These are phyloP conservation scores for Bujurquina vittata DNA, from an alignment of 2,113 vertebrate genomes.

Conservation along the genomic window DNA sequence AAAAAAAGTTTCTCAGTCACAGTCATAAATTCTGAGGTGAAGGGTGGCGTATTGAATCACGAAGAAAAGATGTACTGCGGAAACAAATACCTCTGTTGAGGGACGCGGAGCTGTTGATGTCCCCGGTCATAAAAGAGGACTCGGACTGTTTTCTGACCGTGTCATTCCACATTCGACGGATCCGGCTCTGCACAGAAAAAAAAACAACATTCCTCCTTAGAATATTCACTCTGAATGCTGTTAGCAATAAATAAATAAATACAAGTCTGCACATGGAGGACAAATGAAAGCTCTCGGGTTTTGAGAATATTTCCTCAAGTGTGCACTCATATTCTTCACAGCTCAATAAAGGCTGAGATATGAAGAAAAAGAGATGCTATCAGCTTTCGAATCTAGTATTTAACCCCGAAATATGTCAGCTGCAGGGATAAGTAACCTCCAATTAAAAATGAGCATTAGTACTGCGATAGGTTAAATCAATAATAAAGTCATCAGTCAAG, in stretches of 20 bases:
- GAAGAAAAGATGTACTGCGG: background rate
- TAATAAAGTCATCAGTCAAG: constrained; percentile 66
- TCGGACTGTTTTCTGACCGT: constrained; percentile 98
- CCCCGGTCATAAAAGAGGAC: constrained; percentile 98
- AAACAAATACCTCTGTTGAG: constrained; percentile 96
- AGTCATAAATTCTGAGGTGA: background rate
- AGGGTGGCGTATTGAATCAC: background rate
- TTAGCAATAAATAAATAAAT: background rate
- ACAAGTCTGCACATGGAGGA: background rate
- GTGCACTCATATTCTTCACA: background rate
- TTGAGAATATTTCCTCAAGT: background rate
- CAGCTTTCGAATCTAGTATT: background rate
- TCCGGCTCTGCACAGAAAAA: constrained; percentile 87
- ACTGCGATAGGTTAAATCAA: constrained; percentile 44
- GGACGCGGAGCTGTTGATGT: constrained; percentile 98
- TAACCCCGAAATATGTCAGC: constrained; percentile 6
- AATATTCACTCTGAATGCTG: background rate
- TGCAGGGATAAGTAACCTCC: constrained; percentile 26
- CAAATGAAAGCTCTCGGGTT: background rate
- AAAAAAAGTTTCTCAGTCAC: background rate
- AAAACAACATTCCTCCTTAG: constrained; percentile 29
- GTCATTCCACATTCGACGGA: constrained; percentile 99
- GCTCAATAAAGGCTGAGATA: background rate
- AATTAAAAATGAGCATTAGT: constrained; percentile 45
- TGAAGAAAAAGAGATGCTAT: background rate